A percentile compares a stretch with the other conserved stretches of the same genome.
These are phyloP conservation scores for Podabrus alpinus DNA, from an alignment of 2,888 invertebrate genomes.

Conservation along the genomic window DNA sequence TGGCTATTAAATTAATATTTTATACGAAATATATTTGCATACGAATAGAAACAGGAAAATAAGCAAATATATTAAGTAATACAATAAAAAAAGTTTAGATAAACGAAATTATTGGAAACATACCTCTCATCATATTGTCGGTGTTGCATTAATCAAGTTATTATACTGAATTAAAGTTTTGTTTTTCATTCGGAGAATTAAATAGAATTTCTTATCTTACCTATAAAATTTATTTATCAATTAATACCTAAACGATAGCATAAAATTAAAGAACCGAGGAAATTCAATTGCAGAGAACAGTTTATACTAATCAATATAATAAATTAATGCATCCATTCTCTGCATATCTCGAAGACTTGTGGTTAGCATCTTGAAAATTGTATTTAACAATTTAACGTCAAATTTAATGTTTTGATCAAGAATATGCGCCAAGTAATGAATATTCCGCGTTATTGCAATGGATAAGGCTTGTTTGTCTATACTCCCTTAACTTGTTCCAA, in stretches of 20 bases:
- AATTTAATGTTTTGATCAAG: not conserved
- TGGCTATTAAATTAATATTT: too few species aligned
- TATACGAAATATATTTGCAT: too few species aligned
- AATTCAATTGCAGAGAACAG: not conserved
- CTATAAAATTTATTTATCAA: not conserved
- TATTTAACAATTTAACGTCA: not conserved
- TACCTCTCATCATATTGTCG: not conserved
- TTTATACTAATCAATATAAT: too few species aligned
- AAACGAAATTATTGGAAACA: not conserved
- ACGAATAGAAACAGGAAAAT: too few species aligned
- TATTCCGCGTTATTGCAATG: too few species aligned
- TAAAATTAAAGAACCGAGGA: not conserved
- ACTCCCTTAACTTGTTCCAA: too few species aligned
- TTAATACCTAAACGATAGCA: not conserved
- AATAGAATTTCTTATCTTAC: not conserved
- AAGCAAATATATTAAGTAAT: not conserved
- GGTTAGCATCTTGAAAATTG: not conserved
- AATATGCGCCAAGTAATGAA: too few species aligned
- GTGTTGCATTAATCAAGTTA: not conserved
- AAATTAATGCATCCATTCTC: not conserved
- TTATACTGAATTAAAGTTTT: not conserved
- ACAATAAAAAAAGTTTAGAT: not conserved
- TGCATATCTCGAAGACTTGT: not conserved
- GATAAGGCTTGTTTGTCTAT: too few species aligned
- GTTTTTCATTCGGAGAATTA: not conserved